These are phyloP conservation scores for Maylandia zebra DNA, from an alignment of 2,113 vertebrate genomes.

Conservation along the genomic window DNA sequence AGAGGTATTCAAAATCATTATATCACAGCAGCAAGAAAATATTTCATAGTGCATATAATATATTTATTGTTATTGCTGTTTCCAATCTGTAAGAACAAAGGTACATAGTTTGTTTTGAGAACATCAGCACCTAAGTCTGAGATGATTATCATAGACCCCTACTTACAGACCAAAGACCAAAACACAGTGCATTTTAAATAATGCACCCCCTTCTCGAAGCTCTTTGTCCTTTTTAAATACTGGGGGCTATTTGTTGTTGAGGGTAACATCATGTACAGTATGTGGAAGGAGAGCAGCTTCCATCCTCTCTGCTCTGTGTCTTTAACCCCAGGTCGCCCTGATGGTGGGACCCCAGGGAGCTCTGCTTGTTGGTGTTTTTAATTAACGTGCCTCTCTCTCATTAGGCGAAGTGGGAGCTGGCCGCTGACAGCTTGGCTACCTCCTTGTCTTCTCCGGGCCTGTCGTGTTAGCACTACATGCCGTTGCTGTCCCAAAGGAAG, in stretches of 20 bases:
- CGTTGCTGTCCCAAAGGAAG: constrained; percentile 41
- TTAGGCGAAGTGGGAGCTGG: constrained; percentile 62
- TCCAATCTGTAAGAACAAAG: background rate
- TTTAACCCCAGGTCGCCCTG: constrained; percentile 63
- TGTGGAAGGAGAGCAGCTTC: constrained; percentile 28
- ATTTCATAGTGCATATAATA: background rate
- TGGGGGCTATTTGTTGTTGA: constrained; percentile 31
- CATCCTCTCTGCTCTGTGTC: constrained; percentile 34
- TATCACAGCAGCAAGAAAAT: background rate
- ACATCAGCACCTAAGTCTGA: constrained; percentile 22
- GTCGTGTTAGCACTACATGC: constrained; percentile 51
- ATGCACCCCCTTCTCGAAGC: background rate
- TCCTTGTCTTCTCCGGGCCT: constrained; percentile 45
- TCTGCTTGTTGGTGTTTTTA: constrained; percentile 67
- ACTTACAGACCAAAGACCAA: background rate
- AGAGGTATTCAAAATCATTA: background rate
- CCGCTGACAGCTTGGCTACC: constrained; percentile 61
- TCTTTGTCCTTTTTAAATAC: constrained; percentile 35
- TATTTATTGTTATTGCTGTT: background rate
- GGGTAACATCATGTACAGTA: constrained; percentile 8
- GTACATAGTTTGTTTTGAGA: constrained; percentile 19
- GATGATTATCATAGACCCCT: constrained; percentile 10
- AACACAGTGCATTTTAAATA: constrained; percentile 9
- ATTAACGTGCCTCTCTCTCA: constrained; percentile 64
- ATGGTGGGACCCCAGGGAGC: constrained; percentile 57